Evolutionary conservation across 1,140 invertebrate genomes (phyloP).

Genomic region (Dinothrombium tinctorium): DNA sequence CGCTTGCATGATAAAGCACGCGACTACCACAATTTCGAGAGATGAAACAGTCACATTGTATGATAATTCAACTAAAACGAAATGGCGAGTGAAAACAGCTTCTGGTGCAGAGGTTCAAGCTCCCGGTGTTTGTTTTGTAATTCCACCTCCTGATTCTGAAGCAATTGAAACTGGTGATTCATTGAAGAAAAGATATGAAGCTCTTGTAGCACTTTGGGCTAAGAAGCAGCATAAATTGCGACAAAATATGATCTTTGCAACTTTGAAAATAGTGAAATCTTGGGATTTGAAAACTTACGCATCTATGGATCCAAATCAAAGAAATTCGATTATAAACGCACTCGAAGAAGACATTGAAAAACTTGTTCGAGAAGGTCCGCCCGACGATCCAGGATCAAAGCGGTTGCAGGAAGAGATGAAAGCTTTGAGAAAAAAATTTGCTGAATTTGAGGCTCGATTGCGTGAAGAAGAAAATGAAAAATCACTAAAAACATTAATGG

Average conservation of each 20-base stretch:
- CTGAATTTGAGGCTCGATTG: conserved; percentile 64
- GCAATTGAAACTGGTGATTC: conserved; percentile 60
- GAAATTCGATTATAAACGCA: conserved; percentile 76
- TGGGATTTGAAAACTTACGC: conserved; percentile 49
- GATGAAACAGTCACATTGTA: conserved; percentile 66
- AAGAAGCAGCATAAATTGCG: conserved; percentile 75
- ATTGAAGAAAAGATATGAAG: conserved; percentile 61
- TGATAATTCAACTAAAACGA: conserved; percentile 71
- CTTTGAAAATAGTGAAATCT: conserved; percentile 81
- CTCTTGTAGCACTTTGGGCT: conserved; percentile 75
- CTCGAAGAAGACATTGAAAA: conserved; percentile 93
- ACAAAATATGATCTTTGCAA: conserved; percentile 95
- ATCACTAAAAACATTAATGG: conserved; percentile 25
- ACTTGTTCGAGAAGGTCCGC: conserved; percentile 68
- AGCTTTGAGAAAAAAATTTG: conserved; percentile 81
- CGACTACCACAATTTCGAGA: conserved; percentile 40
- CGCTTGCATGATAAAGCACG: conserved; percentile 65
- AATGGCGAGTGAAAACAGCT: conserved; percentile 47
- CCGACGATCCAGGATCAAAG: conserved; percentile 68
- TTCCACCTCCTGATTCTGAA: conserved; percentile 64
- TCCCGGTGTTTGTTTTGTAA: conserved; percentile 64
- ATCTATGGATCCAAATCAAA: conserved; percentile 68
- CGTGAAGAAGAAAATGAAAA: conserved; percentile 22
- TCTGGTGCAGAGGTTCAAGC: conserved; percentile 57
- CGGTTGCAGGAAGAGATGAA: conserved; percentile 71